A percentile compares a stretch with the other conserved stretches of the same genome.
Conservation (phyloP, 2,888 invertebrate species). For the Cheilosia scutellata region DNA sequence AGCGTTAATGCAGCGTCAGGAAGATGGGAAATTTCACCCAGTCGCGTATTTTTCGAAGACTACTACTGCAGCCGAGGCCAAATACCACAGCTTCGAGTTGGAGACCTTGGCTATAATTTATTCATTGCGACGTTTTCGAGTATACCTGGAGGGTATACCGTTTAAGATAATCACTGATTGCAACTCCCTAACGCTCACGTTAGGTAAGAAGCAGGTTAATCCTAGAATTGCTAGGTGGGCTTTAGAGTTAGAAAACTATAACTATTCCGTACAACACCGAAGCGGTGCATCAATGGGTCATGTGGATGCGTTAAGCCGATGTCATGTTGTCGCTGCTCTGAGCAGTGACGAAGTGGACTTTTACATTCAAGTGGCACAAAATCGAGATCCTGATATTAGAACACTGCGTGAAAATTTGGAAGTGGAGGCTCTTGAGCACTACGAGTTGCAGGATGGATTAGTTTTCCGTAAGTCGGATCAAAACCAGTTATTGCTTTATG, state of each 20-base stretch:
- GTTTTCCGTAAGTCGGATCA: constrained; percentile 16
- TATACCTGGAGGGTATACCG: constrained; percentile 77
- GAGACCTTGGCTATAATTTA: constrained; percentile 78
- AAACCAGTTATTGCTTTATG: constrained; percentile 1
- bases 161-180: constrained; percentile 78
- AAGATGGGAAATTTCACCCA: constrained; percentile 77
- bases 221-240: constrained; percentile 79
- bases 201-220: constrained; percentile 77
- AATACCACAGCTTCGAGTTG: constrained; percentile 79
- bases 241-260: constrained; percentile 55
- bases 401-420: constrained; percentile 20
- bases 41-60: constrained; percentile 50
- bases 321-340: constrained; percentile 10
- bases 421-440: neutral
- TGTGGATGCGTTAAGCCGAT: constrained; percentile 33
- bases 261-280: constrained; percentile 33
- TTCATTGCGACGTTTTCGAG: constrained; percentile 77
- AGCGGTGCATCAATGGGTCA: constrained; percentile 26
- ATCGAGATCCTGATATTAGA: neutral
- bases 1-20: constrained; percentile 74
- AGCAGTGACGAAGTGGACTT: constrained; percentile 18
- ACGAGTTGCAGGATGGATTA: constrained; percentile 25
- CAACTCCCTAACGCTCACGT: constrained; percentile 77
- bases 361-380: constrained; percentile 23
- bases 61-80: constrained; percentile 76